A percentile compares a stretch with the other conserved stretches of the same genome.
These are phyloP conservation scores for Ophioninae sp. DNA, from an alignment of 2,888 invertebrate genomes.

Conservation along the genomic window DNA sequence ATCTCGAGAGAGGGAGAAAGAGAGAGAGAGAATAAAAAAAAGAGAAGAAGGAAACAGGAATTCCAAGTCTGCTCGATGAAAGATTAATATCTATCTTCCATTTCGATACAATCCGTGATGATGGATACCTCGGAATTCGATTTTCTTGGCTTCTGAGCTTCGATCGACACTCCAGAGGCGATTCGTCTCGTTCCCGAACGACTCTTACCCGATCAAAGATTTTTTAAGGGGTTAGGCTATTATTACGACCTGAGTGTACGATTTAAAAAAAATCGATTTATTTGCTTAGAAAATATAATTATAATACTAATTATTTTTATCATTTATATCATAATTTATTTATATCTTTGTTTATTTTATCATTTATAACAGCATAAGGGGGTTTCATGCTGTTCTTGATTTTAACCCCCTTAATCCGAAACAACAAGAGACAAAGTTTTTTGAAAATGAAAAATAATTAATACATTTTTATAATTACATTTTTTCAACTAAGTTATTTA, in stretches of 20 bases:
- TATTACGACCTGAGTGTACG: too few relatives aligned
- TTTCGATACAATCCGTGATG: constrained; percentile 50
- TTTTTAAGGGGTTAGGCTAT: not conserved
- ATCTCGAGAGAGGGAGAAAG: constrained; percentile 3
- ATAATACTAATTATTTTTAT: not conserved
- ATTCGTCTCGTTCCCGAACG: constrained; percentile 53
- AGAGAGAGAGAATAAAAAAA: not conserved
- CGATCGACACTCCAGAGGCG: constrained; percentile 26
- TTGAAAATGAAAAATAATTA: too few relatives aligned
- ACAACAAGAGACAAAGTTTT: too few relatives aligned
- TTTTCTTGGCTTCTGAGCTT: constrained; percentile 39
- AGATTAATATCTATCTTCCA: constrained; percentile 54
- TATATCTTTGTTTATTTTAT: too few relatives aligned
- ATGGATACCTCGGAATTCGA: constrained; percentile 57
- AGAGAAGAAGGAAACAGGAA: constrained; percentile 4
- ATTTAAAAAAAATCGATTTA: too few relatives aligned
- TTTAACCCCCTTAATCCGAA: too few relatives aligned
- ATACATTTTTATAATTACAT: too few relatives aligned
- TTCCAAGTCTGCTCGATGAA: constrained; percentile 35
- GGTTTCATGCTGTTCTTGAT: too few relatives aligned
- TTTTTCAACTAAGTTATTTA: too few relatives aligned
- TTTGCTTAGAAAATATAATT: too few relatives aligned
- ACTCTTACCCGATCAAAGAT: constrained; percentile 28
- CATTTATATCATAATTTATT: not conserved
- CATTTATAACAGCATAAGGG: too few relatives aligned